Evolutionary conservation across 2,888 invertebrate genomes (phyloP).

Genomic region (Syrphus vitripennis): DNA sequence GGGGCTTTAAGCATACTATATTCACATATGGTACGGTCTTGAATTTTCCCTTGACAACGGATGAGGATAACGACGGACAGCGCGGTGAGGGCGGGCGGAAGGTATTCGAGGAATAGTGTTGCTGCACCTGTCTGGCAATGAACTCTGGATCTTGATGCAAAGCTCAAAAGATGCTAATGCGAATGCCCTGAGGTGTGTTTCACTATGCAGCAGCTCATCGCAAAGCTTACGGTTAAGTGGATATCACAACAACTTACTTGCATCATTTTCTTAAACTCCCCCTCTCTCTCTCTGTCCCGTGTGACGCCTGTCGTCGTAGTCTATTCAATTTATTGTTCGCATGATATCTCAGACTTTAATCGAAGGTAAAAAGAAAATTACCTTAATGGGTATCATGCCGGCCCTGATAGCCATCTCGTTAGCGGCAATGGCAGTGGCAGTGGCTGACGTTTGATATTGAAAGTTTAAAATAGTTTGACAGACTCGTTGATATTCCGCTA

Average conservation of each 20-base stretch:
- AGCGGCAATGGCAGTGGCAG: not conserved
- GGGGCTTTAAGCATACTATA: slow-evolving; percentile 15
- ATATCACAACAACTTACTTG: slow-evolving; percentile 37
- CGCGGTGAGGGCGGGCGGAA: no score
- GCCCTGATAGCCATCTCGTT: slow-evolving; percentile 33
- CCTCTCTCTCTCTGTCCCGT: not conserved
- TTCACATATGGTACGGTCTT: slow-evolving; percentile 7
- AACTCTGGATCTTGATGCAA: slow-evolving; percentile 24
- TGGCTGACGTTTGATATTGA: not conserved
- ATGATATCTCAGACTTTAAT: slow-evolving; percentile 62
- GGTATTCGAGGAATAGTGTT: not conserved
- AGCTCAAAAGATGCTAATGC: slow-evolving; percentile 44
- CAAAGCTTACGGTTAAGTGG: slow-evolving; percentile 42
- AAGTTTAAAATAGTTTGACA: slow-evolving; percentile 25
- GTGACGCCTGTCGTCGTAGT: no score
- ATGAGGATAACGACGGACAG: not conserved
- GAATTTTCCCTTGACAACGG: slow-evolving; percentile 17
- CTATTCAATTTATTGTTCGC: slow-evolving; percentile 45
- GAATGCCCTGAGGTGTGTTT: slow-evolving; percentile 28
- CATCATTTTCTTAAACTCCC: not conserved
- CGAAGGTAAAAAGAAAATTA: slow-evolving; percentile 65
- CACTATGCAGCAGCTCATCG: slow-evolving; percentile 30
- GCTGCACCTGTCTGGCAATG: slow-evolving; percentile 42
- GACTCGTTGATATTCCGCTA: not conserved
- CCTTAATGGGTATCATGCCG: slow-evolving; percentile 47